A percentile compares a stretch with the other conserved stretches of the same genome.
phyloP scores from a whole-genome alignment of 1,140 invertebrate genomes.

The Plectrocnemia conspersa region DNA sequence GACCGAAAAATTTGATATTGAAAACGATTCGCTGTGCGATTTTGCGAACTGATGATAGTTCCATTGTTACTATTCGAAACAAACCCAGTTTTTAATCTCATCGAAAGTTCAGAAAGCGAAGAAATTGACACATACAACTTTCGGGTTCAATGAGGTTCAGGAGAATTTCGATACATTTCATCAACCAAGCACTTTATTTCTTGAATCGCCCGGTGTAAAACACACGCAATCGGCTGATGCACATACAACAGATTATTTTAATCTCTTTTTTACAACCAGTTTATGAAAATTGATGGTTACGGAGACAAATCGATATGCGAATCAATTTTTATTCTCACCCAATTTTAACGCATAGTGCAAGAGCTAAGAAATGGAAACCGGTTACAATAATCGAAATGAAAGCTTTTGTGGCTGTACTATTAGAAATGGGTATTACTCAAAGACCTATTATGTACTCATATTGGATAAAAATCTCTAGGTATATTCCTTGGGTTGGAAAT shows the following conservation, averaged over 20 bases:
- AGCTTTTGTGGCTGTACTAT: slow-evolving; percentile 33
- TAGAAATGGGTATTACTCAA: slow-evolving; percentile 36
- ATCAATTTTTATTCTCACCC: slow-evolving; percentile 14
- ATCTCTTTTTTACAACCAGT: slow-evolving; percentile 25
- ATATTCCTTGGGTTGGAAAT: slow-evolving; percentile 38
- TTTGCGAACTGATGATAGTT: too few species aligned
- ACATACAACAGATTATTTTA: slow-evolving; percentile 27
- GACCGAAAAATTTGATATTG: too few species aligned
- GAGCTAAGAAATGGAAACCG: slow-evolving; percentile 22
- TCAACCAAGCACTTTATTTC: too few species aligned
- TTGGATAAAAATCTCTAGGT: slow-evolving; percentile 32
- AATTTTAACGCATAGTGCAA: too few species aligned
- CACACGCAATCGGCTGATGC: slow-evolving; percentile 21
- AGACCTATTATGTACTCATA: slow-evolving; percentile 35
- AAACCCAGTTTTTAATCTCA: too few species aligned
- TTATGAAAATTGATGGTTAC: slow-evolving; percentile 25
- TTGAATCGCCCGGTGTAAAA: slow-evolving; percentile 30
- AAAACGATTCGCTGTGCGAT: too few species aligned
- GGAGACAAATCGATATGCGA: slow-evolving; percentile 27
- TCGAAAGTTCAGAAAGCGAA: too few species aligned
- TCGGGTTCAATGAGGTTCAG: too few species aligned
- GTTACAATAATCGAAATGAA: slow-evolving; percentile 29
- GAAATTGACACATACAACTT: too few species aligned
- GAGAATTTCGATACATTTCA: too few species aligned
- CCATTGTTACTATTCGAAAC: too few species aligned